phyloP scores from a whole-genome alignment of 2,113 vertebrate genomes.

The Lagopus muta region DNA sequence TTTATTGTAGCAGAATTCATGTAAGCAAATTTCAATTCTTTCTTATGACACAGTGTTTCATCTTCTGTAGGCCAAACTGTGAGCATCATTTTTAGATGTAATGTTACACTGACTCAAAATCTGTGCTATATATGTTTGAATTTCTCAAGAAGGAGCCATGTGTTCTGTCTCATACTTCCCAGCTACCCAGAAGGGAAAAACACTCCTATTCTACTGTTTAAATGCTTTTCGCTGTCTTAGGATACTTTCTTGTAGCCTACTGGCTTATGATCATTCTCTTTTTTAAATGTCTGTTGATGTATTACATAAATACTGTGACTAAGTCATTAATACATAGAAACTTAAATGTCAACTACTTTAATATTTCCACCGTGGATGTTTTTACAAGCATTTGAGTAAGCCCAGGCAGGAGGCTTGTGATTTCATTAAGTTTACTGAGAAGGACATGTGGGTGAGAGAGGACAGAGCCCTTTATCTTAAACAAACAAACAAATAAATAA shows the following conservation, averaged over 20 bases:
- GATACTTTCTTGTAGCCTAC: background rate
- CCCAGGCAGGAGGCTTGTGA: background rate
- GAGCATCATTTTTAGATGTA: background rate
- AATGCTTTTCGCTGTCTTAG: background rate
- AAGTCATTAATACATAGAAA: background rate
- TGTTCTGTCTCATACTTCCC: background rate
- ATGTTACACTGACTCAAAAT: background rate
- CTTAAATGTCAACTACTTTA: background rate
- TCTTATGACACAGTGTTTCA: background rate
- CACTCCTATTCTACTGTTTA: background rate
- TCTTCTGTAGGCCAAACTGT: background rate
- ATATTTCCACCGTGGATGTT: background rate
- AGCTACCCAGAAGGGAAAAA: background rate
- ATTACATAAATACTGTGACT: background rate
- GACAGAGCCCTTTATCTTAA: background rate
- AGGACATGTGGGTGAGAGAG: background rate
- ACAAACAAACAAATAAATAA: background rate
- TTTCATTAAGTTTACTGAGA: background rate
- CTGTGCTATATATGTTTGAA: background rate
- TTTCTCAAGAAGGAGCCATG: background rate
- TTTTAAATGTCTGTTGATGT: background rate
- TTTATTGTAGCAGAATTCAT: background rate
- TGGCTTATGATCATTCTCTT: background rate
- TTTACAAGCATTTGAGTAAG: background rate
- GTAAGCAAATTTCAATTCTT: background rate